phyloP scores from a whole-genome alignment of 2,113 vertebrate species.

The Colius striatus region DNA sequence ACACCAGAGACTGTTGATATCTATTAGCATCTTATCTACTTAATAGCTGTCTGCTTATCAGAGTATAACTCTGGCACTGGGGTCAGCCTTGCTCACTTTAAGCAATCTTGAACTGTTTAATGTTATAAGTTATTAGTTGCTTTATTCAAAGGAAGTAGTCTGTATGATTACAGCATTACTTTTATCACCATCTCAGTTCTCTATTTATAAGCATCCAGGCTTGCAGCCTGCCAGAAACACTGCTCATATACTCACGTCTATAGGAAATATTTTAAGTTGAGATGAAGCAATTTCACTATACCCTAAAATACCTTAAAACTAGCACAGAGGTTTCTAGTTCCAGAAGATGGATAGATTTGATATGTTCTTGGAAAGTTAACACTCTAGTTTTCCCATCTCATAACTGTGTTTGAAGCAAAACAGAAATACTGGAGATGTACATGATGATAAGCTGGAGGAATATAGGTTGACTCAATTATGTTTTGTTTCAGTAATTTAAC shows the following conservation, averaged over 20 bases:
- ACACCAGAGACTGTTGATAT: not conserved
- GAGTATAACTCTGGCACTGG: not conserved
- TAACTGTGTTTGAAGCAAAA: not conserved
- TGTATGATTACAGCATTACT: not conserved
- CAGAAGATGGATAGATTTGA: not conserved
- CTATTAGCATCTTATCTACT: not conserved
- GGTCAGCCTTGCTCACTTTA: not conserved
- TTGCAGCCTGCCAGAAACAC: conserved; percentile 3
- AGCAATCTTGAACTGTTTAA: not conserved
- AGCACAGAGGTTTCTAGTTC: conserved; percentile 3
- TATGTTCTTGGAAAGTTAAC: conserved; percentile 10
- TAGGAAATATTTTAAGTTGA: conserved; percentile 15
- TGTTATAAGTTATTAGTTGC: not conserved
- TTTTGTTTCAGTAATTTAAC: not conserved
- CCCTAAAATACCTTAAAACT: conserved; percentile 17
- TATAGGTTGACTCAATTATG: not conserved
- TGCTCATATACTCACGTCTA: not conserved
- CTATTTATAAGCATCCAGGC: not conserved
- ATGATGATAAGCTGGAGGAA: not conserved
- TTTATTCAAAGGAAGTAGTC: not conserved
- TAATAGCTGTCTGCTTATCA: not conserved
- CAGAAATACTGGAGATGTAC: not conserved
- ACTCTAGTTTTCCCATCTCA: not conserved
- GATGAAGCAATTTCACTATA: not conserved
- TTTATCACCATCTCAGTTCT: not conserved